Evolutionary conservation across 2,888 invertebrate species (phyloP), one percentile per base, ranked within the genome.

Genomic region (Cybosia mesomella): DNA sequence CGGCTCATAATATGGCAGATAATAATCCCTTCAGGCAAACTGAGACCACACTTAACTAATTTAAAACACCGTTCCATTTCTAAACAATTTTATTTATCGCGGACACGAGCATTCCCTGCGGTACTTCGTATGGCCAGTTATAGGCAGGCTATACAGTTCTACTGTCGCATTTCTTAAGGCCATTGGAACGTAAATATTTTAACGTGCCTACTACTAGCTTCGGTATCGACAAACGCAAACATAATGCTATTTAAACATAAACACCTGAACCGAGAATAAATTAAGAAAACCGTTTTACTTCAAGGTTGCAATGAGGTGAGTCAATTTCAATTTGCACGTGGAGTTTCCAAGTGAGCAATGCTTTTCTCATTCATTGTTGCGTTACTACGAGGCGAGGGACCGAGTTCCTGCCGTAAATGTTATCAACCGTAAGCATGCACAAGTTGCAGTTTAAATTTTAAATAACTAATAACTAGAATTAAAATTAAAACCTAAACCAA

Each of bases 111-210:
- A 59, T 62, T 68, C 68, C 65, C 72, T 39, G 21, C 18, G 67
- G 71, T 53, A 39, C 57, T 64, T 60, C 67, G 69, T 43, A 72
- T 57, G 58, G 54, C 61, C 64, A 64, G 63, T 36, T 55, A 57
- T 70, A 61, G 34, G n/a, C 34, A 39, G 58, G 49, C 55, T 34
- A 59, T 58, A 22, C 39, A 58, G 43, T 64, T 71, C 63, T n/a
- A n/a, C 66, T 64, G 69, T 70, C 65, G 68, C 71, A 69, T 72
- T 61, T 66, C 55, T 58, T 85, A 83, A 86, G 83, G 78, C 77
- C 80, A 75, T 73, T 72, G 74, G 72, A 77, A 81, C 80, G 85
- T 90, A 88, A 90, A 91, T 88, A 91, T 87, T 89, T 88, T 85
- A 88, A 85, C 83, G 78, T 83, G 82, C 86, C 87, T 87, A 88